Base-by-base conservation (phyloP, 2,888 invertebrate species). In the Gisinianus flammeolus region DNA sequence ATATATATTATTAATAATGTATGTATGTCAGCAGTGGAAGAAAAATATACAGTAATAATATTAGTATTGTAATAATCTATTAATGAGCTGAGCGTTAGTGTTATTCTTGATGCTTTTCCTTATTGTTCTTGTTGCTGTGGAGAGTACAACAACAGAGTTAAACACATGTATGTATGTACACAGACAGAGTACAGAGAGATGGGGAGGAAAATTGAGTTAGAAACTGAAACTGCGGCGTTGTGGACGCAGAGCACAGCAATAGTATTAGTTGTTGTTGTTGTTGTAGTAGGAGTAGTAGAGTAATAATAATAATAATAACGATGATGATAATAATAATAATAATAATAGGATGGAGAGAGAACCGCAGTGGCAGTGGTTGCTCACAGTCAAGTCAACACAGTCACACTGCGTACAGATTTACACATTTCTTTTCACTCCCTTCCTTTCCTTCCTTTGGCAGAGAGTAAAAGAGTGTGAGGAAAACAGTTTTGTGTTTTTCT, bases 321-420 rank as follows among this genome's bases (percentile, higher is more conserved):
- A 24, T 62, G 62, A 62, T 35, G 4, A n/a, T 28, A 52, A 28
- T 52, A 68, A 31, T 69, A 69, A 33, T 68, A 35, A 26, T 70
- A 70, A 71, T 54, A 16, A 77, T 54, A 28, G 54, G 44, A 52
- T 28, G 6, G 54, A 35, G 62, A 64, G 12, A 66, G 71, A 71
- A 66, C 62, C 62, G 71, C 70, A 66, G 66, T 69, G 77, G 62
- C 26, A 44, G 44, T 44, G 44, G 44, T 44, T 22, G 62, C 62
- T 62, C 62, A 62, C 44, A 44, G 44, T 44, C 44, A 44, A 44
- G 44, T 44, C 44, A 44, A 44, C 44, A 44, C 44, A 44, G 12
- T 67, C 68, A 67, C 62, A 69, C 69, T 76, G 70, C 33, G 68
- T 68, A 68, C 44, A 44, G 68, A 33, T 68, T 68, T 68, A 22